Percentiles rank a stretch among this genome's conserved stretches.
phyloP scores from a whole-genome alignment of 35 echinoderm and acorn worm genomes.

The Ophioderma brevispina region DNA sequence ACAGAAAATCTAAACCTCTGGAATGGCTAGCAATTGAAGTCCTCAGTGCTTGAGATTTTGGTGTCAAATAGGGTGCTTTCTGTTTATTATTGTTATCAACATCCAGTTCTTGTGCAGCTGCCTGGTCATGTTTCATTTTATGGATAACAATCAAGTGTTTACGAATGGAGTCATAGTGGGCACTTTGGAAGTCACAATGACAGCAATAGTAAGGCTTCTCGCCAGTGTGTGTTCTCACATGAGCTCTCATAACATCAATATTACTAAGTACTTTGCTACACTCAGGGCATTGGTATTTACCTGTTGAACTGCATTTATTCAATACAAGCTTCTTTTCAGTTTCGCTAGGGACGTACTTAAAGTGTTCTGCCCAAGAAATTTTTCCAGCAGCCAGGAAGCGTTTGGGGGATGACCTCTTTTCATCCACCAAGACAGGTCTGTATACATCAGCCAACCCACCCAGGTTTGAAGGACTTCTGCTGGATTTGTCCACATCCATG shows the following conservation, averaged over 20 bases:
- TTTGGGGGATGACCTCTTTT: background rate
- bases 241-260: background rate
- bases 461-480: too few relatives aligned
- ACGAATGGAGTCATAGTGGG: background rate
- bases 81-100: too few relatives aligned
- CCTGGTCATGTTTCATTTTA: background rate
- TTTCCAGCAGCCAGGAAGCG: background rate
- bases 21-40: background rate
- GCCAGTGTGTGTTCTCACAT: background rate
- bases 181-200: background rate
- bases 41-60: too few relatives aligned
- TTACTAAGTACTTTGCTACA: background rate
- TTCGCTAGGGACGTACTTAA: background rate
- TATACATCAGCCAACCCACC: too few relatives aligned
- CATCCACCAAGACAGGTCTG: background rate
- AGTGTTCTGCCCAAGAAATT: background rate
- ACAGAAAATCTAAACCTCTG: background rate
- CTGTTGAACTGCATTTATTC: background rate
- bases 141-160: background rate
- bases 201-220: background rate
- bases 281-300: background rate
- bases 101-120: too few relatives aligned
- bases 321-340: background rate
- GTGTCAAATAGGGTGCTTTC: too few relatives aligned
- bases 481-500: too few relatives aligned